phyloP scores from a whole-genome alignment of 2,113 vertebrate genomes.

The Oreochromis aureus region DNA sequence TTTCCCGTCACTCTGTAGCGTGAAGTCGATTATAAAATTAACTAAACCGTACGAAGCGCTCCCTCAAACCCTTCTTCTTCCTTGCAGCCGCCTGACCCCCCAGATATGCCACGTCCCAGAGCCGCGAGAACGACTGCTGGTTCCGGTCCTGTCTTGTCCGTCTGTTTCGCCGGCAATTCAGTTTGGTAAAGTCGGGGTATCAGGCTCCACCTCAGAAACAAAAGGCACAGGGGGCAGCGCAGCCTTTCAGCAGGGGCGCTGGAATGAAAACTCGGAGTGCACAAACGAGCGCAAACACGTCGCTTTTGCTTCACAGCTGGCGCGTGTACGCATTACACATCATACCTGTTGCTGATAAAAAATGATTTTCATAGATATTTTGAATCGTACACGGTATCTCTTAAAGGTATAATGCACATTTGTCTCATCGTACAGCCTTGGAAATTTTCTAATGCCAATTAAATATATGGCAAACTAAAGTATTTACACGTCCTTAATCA shows the following conservation, averaged over 20 bases:
- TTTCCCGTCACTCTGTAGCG: neutral
- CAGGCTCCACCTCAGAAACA: conserved; percentile 69
- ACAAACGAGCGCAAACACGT: neutral
- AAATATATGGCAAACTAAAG: neutral
- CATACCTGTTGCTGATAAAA: conserved; percentile 55
- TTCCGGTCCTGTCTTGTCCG: conserved; percentile 23
- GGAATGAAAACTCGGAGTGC: neutral
- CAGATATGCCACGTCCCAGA: conserved; percentile 16
- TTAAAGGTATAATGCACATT: neutral
- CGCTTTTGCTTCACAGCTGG: neutral
- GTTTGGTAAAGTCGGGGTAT: conserved; percentile 43
- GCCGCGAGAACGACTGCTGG: conserved; percentile 15
- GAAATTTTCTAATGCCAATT: neutral
- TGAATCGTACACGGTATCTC: neutral
- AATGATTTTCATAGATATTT: neutral
- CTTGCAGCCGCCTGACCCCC: neutral
- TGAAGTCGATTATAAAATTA: neutral
- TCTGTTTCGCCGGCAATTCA: conserved; percentile 23
- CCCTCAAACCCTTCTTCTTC: neutral
- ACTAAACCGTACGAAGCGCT: neutral
- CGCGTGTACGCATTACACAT: neutral
- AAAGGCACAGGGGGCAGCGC: conserved; percentile 4
- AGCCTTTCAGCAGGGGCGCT: neutral
- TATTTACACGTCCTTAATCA: neutral
- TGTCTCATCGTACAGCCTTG: neutral